These are phyloP conservation scores for Bubo blakistoni DNA, from an alignment of 2,113 vertebrate genomes.

Conservation along the genomic window DNA sequence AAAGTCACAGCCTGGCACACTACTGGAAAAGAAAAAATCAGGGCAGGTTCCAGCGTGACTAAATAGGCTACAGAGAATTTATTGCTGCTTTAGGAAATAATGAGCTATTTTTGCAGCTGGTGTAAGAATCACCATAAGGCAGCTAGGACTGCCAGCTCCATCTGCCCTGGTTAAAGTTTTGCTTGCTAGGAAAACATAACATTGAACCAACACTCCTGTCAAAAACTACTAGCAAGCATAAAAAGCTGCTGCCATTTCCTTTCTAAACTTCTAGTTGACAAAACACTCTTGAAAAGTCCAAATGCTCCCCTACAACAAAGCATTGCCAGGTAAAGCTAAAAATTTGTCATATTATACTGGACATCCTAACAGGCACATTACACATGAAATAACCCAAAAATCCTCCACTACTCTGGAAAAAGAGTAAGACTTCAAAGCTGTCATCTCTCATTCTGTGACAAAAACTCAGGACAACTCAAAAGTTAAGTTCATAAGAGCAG, in stretches of 20 bases:
- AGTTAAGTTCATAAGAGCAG: neutral
- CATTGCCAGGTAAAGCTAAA: neutral
- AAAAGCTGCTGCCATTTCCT: neutral
- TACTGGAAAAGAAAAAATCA: neutral
- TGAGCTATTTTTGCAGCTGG: neutral
- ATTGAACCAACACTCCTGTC: neutral
- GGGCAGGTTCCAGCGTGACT: neutral
- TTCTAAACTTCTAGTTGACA: neutral
- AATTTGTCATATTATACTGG: neutral
- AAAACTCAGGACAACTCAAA: neutral
- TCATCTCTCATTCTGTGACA: neutral
- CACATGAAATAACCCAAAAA: neutral
- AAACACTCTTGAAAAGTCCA: neutral
- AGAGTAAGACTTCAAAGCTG: neutral
- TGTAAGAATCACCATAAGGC: neutral
- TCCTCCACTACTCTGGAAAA: neutral
- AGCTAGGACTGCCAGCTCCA: neutral
- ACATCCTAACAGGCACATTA: neutral
- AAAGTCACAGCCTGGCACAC: neutral
- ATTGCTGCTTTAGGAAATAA: neutral
- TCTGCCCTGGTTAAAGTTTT: neutral
- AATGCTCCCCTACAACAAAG: neutral
- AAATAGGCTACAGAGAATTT: neutral
- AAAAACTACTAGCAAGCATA: neutral
- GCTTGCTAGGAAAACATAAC: neutral